phyloP scores from a whole-genome alignment of 2,113 vertebrate genomes.

The Talpa occidentalis region DNA sequence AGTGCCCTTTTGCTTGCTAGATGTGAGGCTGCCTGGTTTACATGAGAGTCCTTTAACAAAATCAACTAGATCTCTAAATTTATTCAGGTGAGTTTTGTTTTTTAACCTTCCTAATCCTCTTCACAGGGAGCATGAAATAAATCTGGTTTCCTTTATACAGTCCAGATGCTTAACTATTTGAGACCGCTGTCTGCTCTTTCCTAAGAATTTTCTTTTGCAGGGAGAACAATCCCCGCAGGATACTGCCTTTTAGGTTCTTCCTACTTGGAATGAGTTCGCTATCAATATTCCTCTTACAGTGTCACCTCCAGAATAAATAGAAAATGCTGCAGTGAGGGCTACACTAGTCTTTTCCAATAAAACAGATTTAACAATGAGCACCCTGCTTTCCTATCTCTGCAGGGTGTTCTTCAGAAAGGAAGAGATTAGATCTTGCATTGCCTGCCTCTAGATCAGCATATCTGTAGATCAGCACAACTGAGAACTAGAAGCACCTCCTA shows the following conservation, averaged over 20 bases:
- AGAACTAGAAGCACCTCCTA: too few relatives aligned
- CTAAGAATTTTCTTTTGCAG: constrained; percentile 10
- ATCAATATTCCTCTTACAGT: constrained; percentile 13
- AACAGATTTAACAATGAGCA: too few relatives aligned
- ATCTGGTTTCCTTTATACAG: neutral
- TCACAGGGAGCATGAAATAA: neutral
- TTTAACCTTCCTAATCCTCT: neutral
- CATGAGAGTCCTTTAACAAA: neutral
- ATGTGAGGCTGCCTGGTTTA: neutral
- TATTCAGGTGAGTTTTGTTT: neutral
- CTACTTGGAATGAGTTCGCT: neutral
- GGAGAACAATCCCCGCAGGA: neutral
- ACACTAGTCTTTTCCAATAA: too few relatives aligned
- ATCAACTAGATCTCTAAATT: neutral
- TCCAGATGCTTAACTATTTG: neutral
- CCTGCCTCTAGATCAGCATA: too few relatives aligned
- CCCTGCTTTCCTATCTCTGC: too few relatives aligned
- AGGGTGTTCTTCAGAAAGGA: too few relatives aligned
- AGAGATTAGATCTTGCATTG: too few relatives aligned
- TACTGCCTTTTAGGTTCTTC: neutral
- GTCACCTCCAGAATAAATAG: neutral
- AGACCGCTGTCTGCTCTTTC: neutral
- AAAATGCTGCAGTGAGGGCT: neutral
- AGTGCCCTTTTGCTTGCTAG: neutral
- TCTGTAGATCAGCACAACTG: too few relatives aligned